Conservation (phyloP, 2,888 invertebrate species). For the Apomyelois bistriatella region DNA sequence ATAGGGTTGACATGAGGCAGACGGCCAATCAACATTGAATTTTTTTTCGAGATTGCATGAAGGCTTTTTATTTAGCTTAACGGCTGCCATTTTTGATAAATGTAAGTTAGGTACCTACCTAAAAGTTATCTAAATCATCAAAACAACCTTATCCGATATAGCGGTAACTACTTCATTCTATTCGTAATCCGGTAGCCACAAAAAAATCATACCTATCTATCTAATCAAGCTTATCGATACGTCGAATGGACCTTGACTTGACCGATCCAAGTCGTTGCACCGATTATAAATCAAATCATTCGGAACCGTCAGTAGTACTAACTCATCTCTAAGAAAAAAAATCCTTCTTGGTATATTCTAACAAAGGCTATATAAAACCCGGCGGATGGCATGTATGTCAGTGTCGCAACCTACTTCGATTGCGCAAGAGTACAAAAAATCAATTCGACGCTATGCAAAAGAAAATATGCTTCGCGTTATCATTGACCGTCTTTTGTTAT, state of each 20-base stretch:
- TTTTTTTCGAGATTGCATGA: too few relatives aligned
- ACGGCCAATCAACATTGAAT: too few relatives aligned
- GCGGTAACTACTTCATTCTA: too few relatives aligned
- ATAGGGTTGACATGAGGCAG: too few relatives aligned
- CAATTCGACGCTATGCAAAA: constrained; percentile 50
- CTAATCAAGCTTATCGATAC: constrained; percentile 8
- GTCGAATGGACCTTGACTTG: constrained; percentile 53
- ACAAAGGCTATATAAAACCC: constrained; percentile 63
- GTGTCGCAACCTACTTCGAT: constrained; percentile 74
- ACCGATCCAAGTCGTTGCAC: constrained; percentile 55
- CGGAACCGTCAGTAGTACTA: constrained; percentile 41
- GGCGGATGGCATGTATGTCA: constrained; percentile 68
- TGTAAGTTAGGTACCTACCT: too few relatives aligned
- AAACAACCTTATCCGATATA: too few relatives aligned
- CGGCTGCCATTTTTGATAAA: too few relatives aligned
- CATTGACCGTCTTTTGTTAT: constrained; percentile 45
- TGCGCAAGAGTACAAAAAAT: constrained; percentile 55
- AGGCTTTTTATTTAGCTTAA: too few relatives aligned
- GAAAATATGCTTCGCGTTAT: constrained; percentile 46
- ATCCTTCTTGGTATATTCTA: constrained; percentile 57
- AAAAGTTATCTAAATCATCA: too few relatives aligned
- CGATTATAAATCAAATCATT: constrained; percentile 48
- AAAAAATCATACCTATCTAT: too few relatives aligned
- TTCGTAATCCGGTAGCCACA: too few relatives aligned
- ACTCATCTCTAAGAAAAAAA: constrained; percentile 56